phyloP scores from a whole-genome alignment of 2,888 invertebrate genomes.

The Cheilosia scutellata region DNA sequence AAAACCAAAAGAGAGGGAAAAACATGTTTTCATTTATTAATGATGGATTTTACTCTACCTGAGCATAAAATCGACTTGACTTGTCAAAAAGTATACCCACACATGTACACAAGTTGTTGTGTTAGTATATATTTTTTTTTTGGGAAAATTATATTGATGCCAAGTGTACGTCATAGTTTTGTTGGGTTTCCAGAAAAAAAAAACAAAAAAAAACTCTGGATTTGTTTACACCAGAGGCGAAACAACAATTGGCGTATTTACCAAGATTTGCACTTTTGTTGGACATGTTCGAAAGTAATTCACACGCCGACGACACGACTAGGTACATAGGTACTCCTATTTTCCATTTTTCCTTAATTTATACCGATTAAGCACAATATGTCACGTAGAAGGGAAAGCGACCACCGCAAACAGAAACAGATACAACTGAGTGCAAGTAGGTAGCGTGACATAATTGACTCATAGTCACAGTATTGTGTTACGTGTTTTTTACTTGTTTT shows the following conservation, averaged over 20 bases:
- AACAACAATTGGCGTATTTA: too few relatives aligned
- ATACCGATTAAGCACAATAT: background rate
- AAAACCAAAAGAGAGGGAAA: background rate
- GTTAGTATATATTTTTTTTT: background rate
- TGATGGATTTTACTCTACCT: background rate
- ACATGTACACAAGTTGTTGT: too few relatives aligned
- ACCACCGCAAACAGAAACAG: background rate
- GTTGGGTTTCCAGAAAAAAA: too few relatives aligned
- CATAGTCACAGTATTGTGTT: background rate
- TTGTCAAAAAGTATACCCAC: background rate
- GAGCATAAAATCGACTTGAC: slow-evolving; percentile 1
- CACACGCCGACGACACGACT: too few relatives aligned
- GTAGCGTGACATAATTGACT: slow-evolving; percentile 12
- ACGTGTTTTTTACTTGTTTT: background rate
- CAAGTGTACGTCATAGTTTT: too few relatives aligned
- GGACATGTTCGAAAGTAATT: too few relatives aligned
- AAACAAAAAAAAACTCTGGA: too few relatives aligned
- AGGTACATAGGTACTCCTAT: too few relatives aligned
- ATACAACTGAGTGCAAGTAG: background rate
- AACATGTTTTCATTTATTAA: slow-evolving; percentile 14
- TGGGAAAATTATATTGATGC: background rate
- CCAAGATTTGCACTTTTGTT: too few relatives aligned
- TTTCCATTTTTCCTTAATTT: background rate
- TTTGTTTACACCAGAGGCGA: too few relatives aligned
- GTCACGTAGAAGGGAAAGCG: slow-evolving; percentile 4